phyloP scores from a whole-genome alignment of 2,797 vertebrate species.

The Otolemur crassicaudatus region DNA sequence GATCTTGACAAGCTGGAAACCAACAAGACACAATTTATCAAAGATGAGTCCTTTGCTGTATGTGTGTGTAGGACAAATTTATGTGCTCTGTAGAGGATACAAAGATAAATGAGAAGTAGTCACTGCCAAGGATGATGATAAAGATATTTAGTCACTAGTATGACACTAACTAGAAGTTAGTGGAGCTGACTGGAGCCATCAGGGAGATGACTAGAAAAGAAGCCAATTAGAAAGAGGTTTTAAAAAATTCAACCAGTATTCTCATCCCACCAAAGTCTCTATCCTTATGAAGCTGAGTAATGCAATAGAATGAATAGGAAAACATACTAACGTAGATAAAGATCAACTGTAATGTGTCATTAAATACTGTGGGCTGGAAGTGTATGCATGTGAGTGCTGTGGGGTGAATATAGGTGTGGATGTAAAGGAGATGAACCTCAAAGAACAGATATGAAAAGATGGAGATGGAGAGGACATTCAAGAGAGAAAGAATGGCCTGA shows the following conservation, averaged over 20 bases:
- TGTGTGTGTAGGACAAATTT: background rate
- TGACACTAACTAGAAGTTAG: background rate
- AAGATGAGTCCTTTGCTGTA: background rate
- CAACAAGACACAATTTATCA: background rate
- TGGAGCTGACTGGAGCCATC: too few species aligned
- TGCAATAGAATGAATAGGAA: background rate
- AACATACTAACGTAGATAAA: background rate
- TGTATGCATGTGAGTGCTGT: fast-evolving
- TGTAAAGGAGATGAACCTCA: background rate
- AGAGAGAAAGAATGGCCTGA: background rate
- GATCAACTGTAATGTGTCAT: background rate
- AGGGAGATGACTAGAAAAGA: background rate
- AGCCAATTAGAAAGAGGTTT: background rate
- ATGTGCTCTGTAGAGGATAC: background rate
- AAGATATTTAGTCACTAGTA: background rate
- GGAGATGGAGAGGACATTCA: background rate
- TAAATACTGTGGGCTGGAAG: background rate
- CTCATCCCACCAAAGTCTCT: background rate
- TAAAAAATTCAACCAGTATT: background rate
- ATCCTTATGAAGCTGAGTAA: background rate
- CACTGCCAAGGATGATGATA: background rate
- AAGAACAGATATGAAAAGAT: background rate
- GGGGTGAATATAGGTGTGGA: background rate
- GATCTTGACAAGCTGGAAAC: background rate
- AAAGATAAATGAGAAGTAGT: background rate